These are phyloP conservation scores for Planococcus citri DNA, from an alignment of 1,140 invertebrate genomes.

Conservation along the genomic window DNA sequence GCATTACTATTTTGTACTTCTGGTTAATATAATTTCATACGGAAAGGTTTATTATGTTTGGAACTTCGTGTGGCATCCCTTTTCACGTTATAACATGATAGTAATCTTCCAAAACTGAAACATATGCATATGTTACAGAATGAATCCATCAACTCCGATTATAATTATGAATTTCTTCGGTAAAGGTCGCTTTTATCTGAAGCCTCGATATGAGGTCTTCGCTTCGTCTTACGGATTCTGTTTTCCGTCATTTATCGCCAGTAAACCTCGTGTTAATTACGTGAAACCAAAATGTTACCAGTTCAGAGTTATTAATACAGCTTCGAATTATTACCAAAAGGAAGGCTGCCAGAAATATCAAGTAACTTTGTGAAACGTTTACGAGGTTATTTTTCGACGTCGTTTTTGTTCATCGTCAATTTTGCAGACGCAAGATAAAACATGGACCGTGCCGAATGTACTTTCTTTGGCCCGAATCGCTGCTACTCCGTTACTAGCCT, in stretches of 20 bases:
- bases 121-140: no score
- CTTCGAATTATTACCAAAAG: not conserved
- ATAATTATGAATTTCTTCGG: no score
- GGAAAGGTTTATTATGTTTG: not conserved
- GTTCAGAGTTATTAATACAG: not conserved
- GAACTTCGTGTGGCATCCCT: not conserved
- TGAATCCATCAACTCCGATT: no score
- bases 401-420: not conserved
- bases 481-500: slow-evolving; percentile 73
- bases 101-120: no score
- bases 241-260: no score
- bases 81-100: not conserved
- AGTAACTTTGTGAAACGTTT: not conserved
- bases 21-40: not conserved
- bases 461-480: slow-evolving; percentile 71
- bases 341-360: not conserved
- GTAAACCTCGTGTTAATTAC: not conserved
- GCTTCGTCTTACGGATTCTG: no score
- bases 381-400: not conserved
- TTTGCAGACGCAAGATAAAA: not conserved
- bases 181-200: no score
- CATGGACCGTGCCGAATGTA: slow-evolving; percentile 73
- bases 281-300: not conserved
- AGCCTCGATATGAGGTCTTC: no score
- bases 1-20: not conserved